Percentiles rank a stretch among this genome's conserved stretches.
Evolutionary conservation across 2,113 vertebrate genomes (phyloP).

Genomic region (Zeus faber): DNA sequence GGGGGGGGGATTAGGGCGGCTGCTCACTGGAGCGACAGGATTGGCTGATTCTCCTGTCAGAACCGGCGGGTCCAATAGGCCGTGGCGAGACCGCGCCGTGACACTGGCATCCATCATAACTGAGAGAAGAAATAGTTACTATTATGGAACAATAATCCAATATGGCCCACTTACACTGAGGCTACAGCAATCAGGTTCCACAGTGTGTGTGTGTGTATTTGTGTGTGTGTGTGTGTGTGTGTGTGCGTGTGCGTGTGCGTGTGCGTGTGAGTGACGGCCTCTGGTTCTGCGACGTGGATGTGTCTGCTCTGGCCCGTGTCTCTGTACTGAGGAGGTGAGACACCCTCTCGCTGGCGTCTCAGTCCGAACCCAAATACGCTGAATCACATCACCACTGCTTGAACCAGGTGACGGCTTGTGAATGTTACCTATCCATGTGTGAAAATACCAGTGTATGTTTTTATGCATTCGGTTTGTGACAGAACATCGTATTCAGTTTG

Average conservation of each 20-base stretch:
- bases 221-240: conserved; percentile 9
- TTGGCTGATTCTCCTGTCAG: conserved; percentile 60
- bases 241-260: background rate
- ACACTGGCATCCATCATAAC: conserved; percentile 59
- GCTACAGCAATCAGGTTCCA: conserved; percentile 52
- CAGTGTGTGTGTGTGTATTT: conserved; percentile 3
- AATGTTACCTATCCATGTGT: too few species aligned
- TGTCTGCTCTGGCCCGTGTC: background rate
- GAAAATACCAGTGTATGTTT: too few species aligned
- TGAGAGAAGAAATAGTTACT: conserved; percentile 40
- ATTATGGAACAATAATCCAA: conserved; percentile 56
- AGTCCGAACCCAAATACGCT: conserved; percentile 19
- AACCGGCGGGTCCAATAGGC: conserved; percentile 48
- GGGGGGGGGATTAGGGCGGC: conserved; percentile 47
- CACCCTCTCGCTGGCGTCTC: conserved; percentile 12
- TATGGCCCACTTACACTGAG: conserved; percentile 42
- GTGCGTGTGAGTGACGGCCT: background rate
- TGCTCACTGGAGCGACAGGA: conserved; percentile 53
- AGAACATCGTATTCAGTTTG: too few species aligned
- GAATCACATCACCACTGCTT: conserved; percentile 31
- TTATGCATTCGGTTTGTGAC: too few species aligned
- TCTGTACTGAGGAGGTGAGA: conserved; percentile 7
- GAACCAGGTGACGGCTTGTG: conserved; percentile 37
- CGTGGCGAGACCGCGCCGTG: conserved; percentile 34
- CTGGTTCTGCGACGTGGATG: background rate